phyloP scores from a whole-genome alignment of 2,113 vertebrate species.

The Lipophrys pholis region DNA sequence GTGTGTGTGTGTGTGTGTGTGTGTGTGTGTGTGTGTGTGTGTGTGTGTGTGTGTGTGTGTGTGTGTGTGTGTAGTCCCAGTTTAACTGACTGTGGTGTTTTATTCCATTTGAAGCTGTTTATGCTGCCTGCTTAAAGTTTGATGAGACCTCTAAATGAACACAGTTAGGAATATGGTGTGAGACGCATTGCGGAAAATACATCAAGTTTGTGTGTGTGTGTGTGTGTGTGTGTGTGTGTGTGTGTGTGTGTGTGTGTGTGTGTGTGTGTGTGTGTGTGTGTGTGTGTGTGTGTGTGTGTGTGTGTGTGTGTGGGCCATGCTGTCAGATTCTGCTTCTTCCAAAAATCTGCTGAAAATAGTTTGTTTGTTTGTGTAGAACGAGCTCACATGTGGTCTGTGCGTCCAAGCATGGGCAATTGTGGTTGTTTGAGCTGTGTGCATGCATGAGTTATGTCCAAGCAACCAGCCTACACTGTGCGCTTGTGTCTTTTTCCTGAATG shows the following conservation, averaged over 20 bases:
- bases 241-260: constrained; percentile 21
- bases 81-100: constrained; percentile 57
- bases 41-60: not conserved
- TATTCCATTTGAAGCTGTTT: constrained; percentile 77
- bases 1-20: not conserved
- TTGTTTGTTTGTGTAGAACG: constrained; percentile 12
- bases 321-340: constrained; percentile 31
- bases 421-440: not conserved
- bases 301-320: constrained; percentile 6
- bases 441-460: constrained; percentile 15
- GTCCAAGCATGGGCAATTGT: not conserved
- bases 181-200: constrained; percentile 74
- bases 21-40: not conserved
- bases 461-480: constrained; percentile 8
- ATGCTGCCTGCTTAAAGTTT: constrained; percentile 78
- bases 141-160: constrained; percentile 77
- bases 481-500: constrained; percentile 36
- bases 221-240: constrained; percentile 10
- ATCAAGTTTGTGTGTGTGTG: constrained; percentile 29
- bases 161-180: constrained; percentile 63
- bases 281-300: constrained; percentile 22
- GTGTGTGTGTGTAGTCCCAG: constrained; percentile 21
- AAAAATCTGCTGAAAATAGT: constrained; percentile 14
- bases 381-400: not conserved
- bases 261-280: constrained; percentile 13